phyloP scores from a whole-genome alignment of 2,888 invertebrate genomes.

The Tryphoninae sp. region DNA sequence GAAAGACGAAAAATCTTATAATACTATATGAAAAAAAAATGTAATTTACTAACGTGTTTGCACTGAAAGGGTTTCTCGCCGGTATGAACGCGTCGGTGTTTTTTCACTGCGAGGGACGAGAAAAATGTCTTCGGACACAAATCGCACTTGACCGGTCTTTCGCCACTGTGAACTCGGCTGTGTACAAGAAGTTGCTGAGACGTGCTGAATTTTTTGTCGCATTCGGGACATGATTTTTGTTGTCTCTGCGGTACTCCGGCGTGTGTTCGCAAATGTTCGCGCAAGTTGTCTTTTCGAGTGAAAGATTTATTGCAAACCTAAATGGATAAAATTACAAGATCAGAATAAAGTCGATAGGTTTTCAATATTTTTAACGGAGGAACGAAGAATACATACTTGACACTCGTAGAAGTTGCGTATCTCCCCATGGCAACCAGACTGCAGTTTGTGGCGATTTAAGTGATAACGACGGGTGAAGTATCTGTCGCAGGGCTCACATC shows the following conservation, averaged over 20 bases:
- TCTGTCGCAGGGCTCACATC: slow-evolving; percentile 82
- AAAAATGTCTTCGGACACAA: slow-evolving; percentile 88
- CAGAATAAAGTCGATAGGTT: background rate
- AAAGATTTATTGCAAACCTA: slow-evolving; percentile 83
- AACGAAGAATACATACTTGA: slow-evolving; percentile 80
- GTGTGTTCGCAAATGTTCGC: slow-evolving; percentile 87
- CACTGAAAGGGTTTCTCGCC: slow-evolving; percentile 84
- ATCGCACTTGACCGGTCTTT: slow-evolving; percentile 87
- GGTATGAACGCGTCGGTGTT: slow-evolving; percentile 85
- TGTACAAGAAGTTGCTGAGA: slow-evolving; percentile 83
- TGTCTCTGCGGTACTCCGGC: slow-evolving; percentile 84
- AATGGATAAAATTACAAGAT: background rate
- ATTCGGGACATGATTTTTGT: slow-evolving; percentile 85
- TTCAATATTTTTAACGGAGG: background rate
- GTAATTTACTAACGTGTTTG: slow-evolving; percentile 77
- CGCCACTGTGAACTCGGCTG: slow-evolving; percentile 87
- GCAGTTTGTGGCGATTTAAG: slow-evolving; percentile 82
- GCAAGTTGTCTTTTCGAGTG: slow-evolving; percentile 88
- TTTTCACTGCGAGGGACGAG: slow-evolving; percentile 89
- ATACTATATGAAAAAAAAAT: slow-evolving; percentile 23
- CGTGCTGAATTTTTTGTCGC: slow-evolving; percentile 85
- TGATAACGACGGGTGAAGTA: slow-evolving; percentile 83
- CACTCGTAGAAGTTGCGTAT: slow-evolving; percentile 83
- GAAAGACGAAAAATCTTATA: no score
- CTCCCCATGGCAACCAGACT: slow-evolving; percentile 83